phyloP scores from a whole-genome alignment of 2,113 vertebrate species.

The Hyla sarda region DNA sequence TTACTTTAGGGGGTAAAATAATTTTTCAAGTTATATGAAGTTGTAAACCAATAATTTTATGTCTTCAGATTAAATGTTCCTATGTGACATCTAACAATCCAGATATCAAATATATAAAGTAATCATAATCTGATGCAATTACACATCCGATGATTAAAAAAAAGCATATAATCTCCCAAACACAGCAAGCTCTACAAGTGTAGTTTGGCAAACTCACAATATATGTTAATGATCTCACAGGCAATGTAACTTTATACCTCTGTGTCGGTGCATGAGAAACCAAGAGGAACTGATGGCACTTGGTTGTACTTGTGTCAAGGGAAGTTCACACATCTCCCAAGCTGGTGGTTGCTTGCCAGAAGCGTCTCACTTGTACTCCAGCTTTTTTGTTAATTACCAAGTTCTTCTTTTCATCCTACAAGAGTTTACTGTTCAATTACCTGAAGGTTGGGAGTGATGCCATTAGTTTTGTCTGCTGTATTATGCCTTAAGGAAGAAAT shows the following conservation, averaged over 20 bases:
- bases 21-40: background rate
- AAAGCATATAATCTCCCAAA: slow-evolving; percentile 41
- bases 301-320: slow-evolving; percentile 54
- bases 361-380: slow-evolving; percentile 49
- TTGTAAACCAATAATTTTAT: background rate
- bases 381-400: slow-evolving; percentile 54
- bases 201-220: slow-evolving; percentile 50
- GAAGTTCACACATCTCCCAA: slow-evolving; percentile 61
- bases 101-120: background rate
- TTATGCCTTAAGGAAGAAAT: slow-evolving; percentile 40
- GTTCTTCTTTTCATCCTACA: slow-evolving; percentile 47
- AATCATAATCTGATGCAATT: slow-evolving; percentile 50
- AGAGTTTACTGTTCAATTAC: slow-evolving; percentile 55
- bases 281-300: slow-evolving; percentile 59
- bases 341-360: slow-evolving; percentile 53
- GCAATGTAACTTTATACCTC: slow-evolving; percentile 53
- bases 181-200: slow-evolving; percentile 55
- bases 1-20: background rate
- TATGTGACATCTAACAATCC: background rate
- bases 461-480: slow-evolving; percentile 41
- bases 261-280: slow-evolving; percentile 58
- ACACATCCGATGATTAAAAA: slow-evolving; percentile 46
- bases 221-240: slow-evolving; percentile 56
- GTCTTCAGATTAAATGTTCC: background rate
- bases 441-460: slow-evolving; percentile 51